Percentiles rank a stretch among this genome's conserved stretches.
These are phyloP conservation scores for Vulpes lagopus DNA, from an alignment of 2,113 vertebrate species.

Conservation along the genomic window DNA sequence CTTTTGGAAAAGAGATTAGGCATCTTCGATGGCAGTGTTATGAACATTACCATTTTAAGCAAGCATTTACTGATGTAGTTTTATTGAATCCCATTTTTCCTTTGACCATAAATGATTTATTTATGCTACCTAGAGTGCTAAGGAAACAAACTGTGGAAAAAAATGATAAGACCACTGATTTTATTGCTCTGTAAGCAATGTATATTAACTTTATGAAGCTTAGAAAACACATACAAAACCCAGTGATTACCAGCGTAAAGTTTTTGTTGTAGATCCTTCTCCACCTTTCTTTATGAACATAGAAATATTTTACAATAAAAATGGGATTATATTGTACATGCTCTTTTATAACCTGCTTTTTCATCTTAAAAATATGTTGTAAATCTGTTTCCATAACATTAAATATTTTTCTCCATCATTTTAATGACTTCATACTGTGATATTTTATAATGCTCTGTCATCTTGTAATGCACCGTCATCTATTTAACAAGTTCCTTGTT, in stretches of 20 bases:
- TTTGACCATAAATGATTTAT: background rate
- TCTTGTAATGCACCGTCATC: background rate
- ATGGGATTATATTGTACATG: background rate
- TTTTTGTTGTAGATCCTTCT: background rate
- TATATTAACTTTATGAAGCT: background rate
- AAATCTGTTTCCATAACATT: background rate
- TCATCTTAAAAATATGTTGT: background rate
- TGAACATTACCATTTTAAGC: background rate
- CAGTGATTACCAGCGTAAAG: background rate
- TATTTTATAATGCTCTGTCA: background rate
- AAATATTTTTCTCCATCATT: background rate
- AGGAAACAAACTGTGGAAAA: background rate
- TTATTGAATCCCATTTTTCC: background rate
- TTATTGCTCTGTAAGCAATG: background rate
- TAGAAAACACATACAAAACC: background rate
- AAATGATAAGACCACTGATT: background rate
- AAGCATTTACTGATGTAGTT: background rate
- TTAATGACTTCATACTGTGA: background rate
- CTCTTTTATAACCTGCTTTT: constrained; percentile 9
- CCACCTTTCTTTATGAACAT: background rate
- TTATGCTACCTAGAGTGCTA: background rate
- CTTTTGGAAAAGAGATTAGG: background rate
- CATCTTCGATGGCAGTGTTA: background rate
- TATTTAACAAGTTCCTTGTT: background rate
- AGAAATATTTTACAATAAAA: constrained; percentile 31